These are phyloP conservation scores for Laupala kohalensis DNA, from an alignment of 1,140 invertebrate genomes.

Conservation along the genomic window DNA sequence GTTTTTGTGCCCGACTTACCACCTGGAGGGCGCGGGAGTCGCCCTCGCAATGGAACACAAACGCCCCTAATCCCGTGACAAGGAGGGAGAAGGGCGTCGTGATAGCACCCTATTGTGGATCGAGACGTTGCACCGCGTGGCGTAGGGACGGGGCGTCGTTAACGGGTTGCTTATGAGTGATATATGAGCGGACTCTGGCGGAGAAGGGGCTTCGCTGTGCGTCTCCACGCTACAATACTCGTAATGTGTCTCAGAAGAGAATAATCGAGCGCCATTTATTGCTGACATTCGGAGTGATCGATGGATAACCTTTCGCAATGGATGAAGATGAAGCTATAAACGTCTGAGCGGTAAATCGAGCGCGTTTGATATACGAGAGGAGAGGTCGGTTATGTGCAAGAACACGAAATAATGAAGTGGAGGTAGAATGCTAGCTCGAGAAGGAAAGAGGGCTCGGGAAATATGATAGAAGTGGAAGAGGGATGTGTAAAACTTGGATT, in stretches of 20 bases:
- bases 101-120: no score
- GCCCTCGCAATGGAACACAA: no score
- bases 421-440: neutral
- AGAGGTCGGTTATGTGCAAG: neutral
- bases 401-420: neutral
- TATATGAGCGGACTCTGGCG: neutral
- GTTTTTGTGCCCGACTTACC: neutral
- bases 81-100: no score
- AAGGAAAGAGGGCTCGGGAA: neutral
- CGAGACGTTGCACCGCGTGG: no score
- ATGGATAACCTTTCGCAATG: neutral
- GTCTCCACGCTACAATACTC: neutral
- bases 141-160: no score
- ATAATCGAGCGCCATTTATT: neutral
- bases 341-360: neutral
- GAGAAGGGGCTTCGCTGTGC: neutral
- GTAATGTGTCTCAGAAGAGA: neutral
- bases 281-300: neutral
- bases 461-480: neutral
- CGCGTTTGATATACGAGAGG: neutral
- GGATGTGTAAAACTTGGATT: neutral
- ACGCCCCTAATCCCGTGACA: no score
- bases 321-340: neutral
- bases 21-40: no score
- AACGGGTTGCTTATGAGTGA: neutral